A percentile compares a stretch with the other conserved stretches of the same genome.
Conservation (phyloP, 2,888 invertebrate species). For the Sylvicola cinctus region DNA sequence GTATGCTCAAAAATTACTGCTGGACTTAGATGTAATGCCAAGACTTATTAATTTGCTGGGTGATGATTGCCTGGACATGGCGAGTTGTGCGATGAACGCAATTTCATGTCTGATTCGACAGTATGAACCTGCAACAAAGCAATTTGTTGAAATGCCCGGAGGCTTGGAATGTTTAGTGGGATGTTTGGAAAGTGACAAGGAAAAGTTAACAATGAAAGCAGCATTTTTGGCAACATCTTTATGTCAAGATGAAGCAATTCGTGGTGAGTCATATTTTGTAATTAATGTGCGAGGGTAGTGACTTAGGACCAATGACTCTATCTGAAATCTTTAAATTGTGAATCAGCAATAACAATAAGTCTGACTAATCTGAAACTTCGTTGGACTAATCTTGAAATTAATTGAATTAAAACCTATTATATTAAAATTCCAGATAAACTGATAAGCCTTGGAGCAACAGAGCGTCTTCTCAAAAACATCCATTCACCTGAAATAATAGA, state of each 20-base stretch:
- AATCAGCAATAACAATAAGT: too few species aligned
- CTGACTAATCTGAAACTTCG: too few species aligned
- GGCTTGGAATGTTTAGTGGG: slow-evolving; percentile 43
- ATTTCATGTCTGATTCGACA: slow-evolving; percentile 56
- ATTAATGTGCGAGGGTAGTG: too few species aligned
- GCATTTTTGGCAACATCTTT: slow-evolving; percentile 48
- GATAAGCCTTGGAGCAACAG: slow-evolving; percentile 10
- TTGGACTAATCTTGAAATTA: too few species aligned
- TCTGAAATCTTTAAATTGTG: background rate
- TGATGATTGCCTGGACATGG: slow-evolving; percentile 31
- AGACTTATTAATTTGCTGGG: slow-evolving; percentile 35
- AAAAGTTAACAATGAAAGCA: slow-evolving; percentile 41
- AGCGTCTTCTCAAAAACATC: slow-evolving; percentile 6
- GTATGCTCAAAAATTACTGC: slow-evolving; percentile 50
- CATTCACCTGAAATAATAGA: slow-evolving; percentile 7
- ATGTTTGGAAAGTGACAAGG: slow-evolving; percentile 34
- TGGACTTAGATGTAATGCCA: slow-evolving; percentile 42
- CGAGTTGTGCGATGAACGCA: slow-evolving; percentile 53
- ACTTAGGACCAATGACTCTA: slow-evolving; percentile 1
- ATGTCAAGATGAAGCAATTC: slow-evolving; percentile 30
- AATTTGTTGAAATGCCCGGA: slow-evolving; percentile 34
- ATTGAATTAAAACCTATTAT: too few species aligned
- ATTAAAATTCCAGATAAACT: slow-evolving; percentile 13
- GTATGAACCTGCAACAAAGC: slow-evolving; percentile 33
- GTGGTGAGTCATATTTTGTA: slow-evolving; percentile 32